Conservation (phyloP, 2,797 vertebrate genomes). For the Macropus fuliginosus region DNA sequence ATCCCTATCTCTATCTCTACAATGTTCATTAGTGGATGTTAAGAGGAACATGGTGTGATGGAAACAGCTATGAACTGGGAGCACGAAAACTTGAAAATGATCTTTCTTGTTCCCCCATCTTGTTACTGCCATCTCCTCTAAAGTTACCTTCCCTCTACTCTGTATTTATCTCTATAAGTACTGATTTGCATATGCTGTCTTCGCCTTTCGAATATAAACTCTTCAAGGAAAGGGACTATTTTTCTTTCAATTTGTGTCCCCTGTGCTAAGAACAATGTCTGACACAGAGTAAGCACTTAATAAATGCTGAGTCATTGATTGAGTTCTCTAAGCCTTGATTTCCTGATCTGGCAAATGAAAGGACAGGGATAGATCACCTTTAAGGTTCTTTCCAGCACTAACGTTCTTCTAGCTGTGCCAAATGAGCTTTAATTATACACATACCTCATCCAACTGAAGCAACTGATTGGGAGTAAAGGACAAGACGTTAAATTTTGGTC, state of each 20-base stretch:
- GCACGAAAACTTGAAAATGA: background rate
- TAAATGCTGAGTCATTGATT: background rate
- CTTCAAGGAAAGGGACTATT: background rate
- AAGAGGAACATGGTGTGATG: background rate
- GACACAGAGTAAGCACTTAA: background rate
- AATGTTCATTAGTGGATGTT: background rate
- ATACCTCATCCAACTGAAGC: background rate
- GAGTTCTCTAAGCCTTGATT: background rate
- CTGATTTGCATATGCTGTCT: background rate
- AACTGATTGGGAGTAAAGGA: background rate
- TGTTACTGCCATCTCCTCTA: background rate
- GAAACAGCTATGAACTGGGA: background rate
- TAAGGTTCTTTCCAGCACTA: background rate
- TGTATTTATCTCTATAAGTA: background rate
- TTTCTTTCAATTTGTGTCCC: background rate
- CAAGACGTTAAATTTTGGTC: background rate
- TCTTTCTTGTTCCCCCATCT: background rate
- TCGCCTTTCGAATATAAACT: background rate
- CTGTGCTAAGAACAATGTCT: background rate
- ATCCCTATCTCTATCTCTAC: background rate
- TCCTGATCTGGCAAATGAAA: background rate
- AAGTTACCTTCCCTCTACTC: background rate
- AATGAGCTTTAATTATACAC: constrained; percentile 2
- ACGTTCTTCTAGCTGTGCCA: background rate
- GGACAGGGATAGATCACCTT: background rate